These are phyloP conservation scores for Spodoptera frugiperda DNA, from an alignment of 1,140 invertebrate species.

Conservation along the genomic window DNA sequence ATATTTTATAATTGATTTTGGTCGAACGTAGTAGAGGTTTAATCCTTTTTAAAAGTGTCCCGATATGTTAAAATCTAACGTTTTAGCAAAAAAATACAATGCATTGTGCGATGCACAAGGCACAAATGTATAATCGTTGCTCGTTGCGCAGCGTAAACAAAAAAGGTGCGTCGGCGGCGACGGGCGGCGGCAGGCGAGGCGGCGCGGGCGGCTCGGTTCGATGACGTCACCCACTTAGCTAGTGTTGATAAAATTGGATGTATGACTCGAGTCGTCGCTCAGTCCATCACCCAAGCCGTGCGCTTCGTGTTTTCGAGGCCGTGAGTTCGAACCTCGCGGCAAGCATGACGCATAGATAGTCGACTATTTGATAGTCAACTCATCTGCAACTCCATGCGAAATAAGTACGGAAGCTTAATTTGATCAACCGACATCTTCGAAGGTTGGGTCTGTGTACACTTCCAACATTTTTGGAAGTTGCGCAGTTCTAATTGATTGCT, in stretches of 20 bases:
- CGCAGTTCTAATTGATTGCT: not conserved
- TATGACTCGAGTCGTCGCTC: slow-evolving; percentile 8
- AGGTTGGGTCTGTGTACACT: slow-evolving; percentile 70
- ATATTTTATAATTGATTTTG: too few relatives aligned
- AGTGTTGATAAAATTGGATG: slow-evolving; percentile 27
- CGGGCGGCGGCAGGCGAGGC: too few relatives aligned
- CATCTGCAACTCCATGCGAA: slow-evolving; percentile 75
- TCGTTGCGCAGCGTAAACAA: not conserved
- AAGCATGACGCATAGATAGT: slow-evolving; percentile 69
- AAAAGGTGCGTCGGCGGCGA: slow-evolving; percentile 6
- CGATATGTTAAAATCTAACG: not conserved
- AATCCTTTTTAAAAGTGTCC: not conserved
- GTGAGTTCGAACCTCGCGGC: slow-evolving; percentile 56
- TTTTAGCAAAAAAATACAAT: too few relatives aligned
- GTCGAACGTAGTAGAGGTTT: too few relatives aligned
- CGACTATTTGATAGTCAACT: slow-evolving; percentile 53
- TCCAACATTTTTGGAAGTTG: slow-evolving; percentile 58
- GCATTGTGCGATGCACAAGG: not conserved
- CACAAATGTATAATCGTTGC: not conserved
- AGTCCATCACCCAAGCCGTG: not conserved
- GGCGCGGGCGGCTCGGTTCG: not conserved
- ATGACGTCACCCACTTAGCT: slow-evolving; percentile 25
- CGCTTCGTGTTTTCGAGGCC: slow-evolving; percentile 12
- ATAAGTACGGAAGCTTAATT: slow-evolving; percentile 61
- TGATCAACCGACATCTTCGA: slow-evolving; percentile 52